Percentiles rank a stretch among this genome's conserved stretches.
Evolutionary conservation across 2,888 invertebrate species (phyloP).

Genomic region (Entomobrya proxima): DNA sequence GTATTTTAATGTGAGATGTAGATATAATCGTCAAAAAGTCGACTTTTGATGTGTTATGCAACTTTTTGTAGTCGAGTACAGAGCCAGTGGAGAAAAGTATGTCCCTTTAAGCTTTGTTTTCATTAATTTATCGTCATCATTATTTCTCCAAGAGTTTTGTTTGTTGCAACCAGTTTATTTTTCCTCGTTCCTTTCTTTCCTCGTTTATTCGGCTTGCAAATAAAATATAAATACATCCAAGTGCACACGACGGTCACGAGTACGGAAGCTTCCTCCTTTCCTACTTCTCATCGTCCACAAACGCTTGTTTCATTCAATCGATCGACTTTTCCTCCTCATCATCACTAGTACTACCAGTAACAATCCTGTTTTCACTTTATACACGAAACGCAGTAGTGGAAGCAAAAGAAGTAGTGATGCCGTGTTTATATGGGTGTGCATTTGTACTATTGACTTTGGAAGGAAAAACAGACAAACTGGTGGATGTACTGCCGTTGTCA

Average conservation of each 20-base stretch:
- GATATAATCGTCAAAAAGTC: no score
- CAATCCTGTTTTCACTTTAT: slow-evolving; percentile 3
- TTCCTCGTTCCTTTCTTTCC: not conserved
- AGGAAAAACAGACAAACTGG: slow-evolving; percentile 34
- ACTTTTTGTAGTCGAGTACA: no score
- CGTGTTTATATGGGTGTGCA: not conserved
- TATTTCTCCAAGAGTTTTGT: no score
- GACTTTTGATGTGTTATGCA: no score
- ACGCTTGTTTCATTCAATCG: slow-evolving; percentile 35
- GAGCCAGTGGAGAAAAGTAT: no score
- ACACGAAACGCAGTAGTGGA: not conserved
- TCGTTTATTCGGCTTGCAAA: not conserved
- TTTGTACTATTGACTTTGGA: slow-evolving; percentile 31
- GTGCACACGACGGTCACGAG: slow-evolving; percentile 14
- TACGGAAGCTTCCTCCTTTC: not conserved
- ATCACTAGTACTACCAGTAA: not conserved
- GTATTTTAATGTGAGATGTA: no score
- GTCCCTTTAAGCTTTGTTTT: no score
- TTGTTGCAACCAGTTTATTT: not conserved
- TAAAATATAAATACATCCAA: not conserved
- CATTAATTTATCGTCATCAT: no score
- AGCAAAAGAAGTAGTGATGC: slow-evolving; percentile 2
- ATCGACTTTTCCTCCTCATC: slow-evolving; percentile 46
- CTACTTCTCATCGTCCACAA: not conserved
- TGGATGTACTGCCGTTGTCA: not conserved